Base-by-base conservation (phyloP, 2,888 invertebrate genomes). In the Nomada hirtipes region DNA sequence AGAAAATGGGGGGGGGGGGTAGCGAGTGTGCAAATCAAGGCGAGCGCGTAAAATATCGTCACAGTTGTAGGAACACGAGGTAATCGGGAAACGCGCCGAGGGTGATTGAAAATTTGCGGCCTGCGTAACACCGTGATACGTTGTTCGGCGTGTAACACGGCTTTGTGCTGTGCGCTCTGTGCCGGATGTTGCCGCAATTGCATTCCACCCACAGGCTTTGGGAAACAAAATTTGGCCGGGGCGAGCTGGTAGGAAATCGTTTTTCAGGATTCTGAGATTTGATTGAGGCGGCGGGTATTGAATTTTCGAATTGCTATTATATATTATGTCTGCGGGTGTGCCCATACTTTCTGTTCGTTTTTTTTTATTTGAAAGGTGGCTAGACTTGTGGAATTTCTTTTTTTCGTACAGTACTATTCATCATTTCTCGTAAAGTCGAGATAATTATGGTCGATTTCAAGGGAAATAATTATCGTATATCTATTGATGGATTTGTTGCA, bases 31-130 rank as follows among this genome's bases (percentile, higher is more conserved):
- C 36, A 47, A 53, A 20, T 29, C 47, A 15, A 15, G 15, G 29
- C 23, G 36, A 11, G 20, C 2, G 15, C 20, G 20, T 53, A 42
- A 68, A 67, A 72, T 67, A 72, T 72, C 65, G 70, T 65, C 60
- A 71, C 53, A 67, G 42, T 67, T 44, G 67, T 57, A 47, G 11
- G 61, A 68, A 52, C 67, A 61, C 18, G 50, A 13, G 26, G 47
- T 76, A 76, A 76, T 65, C 60, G 71, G 60, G 60, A 79, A 79
- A 76, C 67, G 60, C 47, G 63, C 44, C 53, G 53, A 26, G 47
- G 13, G 4, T 50, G 61, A 76, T 76, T 50, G 68, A 53, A 72
- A 72, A 77, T 77, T 80, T 13, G 47, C 47, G 11, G 47, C 47
- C 15, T 47, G 47, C 15, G 15, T 47, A 47, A 47, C 11, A 47